These are phyloP conservation scores for Liolophura sinensis DNA, from an alignment of 1,140 invertebrate genomes.

Conservation along the genomic window DNA sequence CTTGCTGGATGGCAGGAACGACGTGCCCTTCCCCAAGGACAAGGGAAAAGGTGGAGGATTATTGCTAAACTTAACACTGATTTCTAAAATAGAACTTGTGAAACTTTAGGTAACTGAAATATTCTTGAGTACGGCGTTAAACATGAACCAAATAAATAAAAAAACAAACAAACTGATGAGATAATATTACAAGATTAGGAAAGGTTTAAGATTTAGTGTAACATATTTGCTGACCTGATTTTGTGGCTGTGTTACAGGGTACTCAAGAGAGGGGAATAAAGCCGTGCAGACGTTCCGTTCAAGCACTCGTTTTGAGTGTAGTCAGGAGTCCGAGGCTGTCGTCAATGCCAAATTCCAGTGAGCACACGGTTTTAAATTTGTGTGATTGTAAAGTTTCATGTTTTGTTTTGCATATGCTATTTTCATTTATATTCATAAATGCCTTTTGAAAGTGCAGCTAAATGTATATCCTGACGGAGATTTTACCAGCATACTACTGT, in stretches of 20 bases:
- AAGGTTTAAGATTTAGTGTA: not conserved
- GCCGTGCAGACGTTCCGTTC: slow-evolving; percentile 42
- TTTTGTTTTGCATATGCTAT: no score
- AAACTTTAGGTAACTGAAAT: no score
- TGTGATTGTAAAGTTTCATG: not conserved
- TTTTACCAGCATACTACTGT: no score
- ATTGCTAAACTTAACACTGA: not conserved
- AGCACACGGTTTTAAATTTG: slow-evolving; percentile 12
- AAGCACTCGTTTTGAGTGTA: slow-evolving; percentile 44
- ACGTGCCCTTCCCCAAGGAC: slow-evolving; percentile 54
- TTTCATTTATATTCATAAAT: no score
- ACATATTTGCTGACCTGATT: slow-evolving; percentile 3
- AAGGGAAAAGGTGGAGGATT: slow-evolving; percentile 39
- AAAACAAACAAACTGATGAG: no score
- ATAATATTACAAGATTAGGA: no score
- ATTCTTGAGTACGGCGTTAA: no score
- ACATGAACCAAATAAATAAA: no score
- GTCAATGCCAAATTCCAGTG: slow-evolving; percentile 58
- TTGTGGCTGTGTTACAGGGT: slow-evolving; percentile 27
- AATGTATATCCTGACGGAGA: no score
- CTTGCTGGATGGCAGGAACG: slow-evolving; percentile 53
- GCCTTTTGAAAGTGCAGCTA: no score
- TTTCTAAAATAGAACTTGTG: no score
- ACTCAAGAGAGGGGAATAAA: slow-evolving; percentile 50
- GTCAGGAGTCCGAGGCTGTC: slow-evolving; percentile 47